Percentiles rank a stretch among this genome's conserved stretches.
phyloP scores from a whole-genome alignment of 2,113 vertebrate species.

The Pitta sordida region DNA sequence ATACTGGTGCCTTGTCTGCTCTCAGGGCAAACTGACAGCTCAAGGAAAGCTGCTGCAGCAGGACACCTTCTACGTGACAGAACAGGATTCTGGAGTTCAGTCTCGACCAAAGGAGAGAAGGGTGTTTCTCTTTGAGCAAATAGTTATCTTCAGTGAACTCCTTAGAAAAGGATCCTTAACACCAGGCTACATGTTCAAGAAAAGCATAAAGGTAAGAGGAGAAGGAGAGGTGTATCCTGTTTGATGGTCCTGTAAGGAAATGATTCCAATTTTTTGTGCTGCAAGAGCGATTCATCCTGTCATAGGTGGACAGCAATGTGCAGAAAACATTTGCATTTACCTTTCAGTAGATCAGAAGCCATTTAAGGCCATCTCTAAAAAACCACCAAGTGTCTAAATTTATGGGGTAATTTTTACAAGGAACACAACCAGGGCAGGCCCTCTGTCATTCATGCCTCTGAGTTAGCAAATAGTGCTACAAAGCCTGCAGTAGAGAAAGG shows the following conservation, averaged over 20 bases:
- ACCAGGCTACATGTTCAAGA: conserved; percentile 94
- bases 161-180: conserved; percentile 95
- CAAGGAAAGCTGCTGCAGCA: conserved; percentile 97
- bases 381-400: not conserved
- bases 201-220: conserved; percentile 89
- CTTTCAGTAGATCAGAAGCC: not conserved
- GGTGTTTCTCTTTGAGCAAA: conserved; percentile 98
- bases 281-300: not conserved
- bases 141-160: conserved; percentile 97
- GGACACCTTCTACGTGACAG: conserved; percentile 94
- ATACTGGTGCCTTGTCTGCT: not conserved
- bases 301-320: not conserved
- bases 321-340: not conserved
- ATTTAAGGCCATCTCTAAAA: not conserved
- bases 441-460: not conserved
- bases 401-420: not conserved
- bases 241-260: not conserved
- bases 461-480: not conserved
- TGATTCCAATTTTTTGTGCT: not conserved
- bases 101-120: conserved; percentile 94
- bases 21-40: conserved; percentile 90
- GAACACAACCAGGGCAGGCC: not conserved
- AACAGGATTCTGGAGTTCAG: conserved; percentile 89
- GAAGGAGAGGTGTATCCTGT: not conserved
- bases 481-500: not conserved